A percentile compares a stretch with the other conserved stretches of the same genome.
phyloP scores from a whole-genome alignment of 2,113 vertebrate genomes.

The Cynoglossus semilaevis region DNA sequence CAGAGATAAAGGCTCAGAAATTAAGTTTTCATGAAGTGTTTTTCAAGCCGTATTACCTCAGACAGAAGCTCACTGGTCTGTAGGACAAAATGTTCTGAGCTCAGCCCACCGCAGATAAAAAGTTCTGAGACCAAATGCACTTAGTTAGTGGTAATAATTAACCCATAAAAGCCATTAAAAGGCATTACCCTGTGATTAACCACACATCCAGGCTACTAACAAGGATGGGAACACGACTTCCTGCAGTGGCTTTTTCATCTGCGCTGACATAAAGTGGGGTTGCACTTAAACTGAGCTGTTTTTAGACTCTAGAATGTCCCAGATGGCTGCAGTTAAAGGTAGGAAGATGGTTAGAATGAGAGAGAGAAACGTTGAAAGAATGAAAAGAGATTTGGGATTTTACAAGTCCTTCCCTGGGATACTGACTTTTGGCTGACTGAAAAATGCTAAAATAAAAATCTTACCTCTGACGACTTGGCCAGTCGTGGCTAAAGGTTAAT shows the following conservation, averaged over 20 bases:
- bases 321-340: neutral
- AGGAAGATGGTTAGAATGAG: neutral
- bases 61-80: neutral
- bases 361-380: no score
- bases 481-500: neutral
- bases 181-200: neutral
- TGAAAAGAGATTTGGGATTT: no score
- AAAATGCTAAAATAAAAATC: neutral
- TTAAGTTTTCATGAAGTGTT: slow-evolving; percentile 20
- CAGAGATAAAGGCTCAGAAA: slow-evolving; percentile 15
- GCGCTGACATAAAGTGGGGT: neutral
- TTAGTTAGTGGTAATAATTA: neutral
- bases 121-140: neutral
- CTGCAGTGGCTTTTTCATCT: neutral
- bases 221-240: neutral
- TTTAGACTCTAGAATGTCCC: neutral
- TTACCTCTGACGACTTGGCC: neutral
- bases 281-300: neutral
- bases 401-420: neutral
- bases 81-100: slow-evolving; percentile 29
- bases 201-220: neutral
- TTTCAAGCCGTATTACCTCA: neutral
- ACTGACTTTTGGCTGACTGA: neutral
- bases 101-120: neutral
- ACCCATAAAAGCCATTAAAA: neutral